Percentiles rank a stretch among this genome's conserved stretches.
phyloP scores from a whole-genome alignment of 2,797 vertebrate genomes.

The Diplodus puntazzo region DNA sequence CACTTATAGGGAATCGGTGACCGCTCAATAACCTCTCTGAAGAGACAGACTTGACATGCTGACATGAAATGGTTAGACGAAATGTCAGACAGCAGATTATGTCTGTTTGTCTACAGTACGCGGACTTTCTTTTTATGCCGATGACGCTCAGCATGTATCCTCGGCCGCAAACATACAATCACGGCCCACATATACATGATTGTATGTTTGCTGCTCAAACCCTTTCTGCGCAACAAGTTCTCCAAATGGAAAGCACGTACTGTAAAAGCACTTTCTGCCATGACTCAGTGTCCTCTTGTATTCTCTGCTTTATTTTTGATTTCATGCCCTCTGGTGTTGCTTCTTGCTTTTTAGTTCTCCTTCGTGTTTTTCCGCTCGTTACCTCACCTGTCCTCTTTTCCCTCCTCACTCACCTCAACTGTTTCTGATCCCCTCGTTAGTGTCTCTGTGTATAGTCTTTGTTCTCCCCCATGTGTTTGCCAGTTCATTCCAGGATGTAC shows the following conservation, averaged over 20 bases:
- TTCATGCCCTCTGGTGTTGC: no score
- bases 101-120: neutral
- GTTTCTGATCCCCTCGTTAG: no score
- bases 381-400: no score
- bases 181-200: no score
- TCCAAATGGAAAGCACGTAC: neutral
- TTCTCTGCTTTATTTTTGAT: no score
- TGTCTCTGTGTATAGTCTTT: no score
- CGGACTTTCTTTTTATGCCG: neutral
- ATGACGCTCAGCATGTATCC: neutral
- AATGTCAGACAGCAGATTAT: neutral
- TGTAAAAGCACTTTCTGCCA: neutral
- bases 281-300: neutral
- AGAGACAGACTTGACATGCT: slow-evolving; percentile 1
- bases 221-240: neutral
- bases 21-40: slow-evolving; percentile 2
- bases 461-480: no score
- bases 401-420: no score
- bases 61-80: slow-evolving; percentile 12
- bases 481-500: no score
- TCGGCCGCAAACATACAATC: no score
- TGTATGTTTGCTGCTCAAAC: neutral
- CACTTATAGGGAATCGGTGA: slow-evolving; percentile 3
- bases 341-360: no score
- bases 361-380: no score